These are phyloP conservation scores for Oryctes rhinoceros DNA, from an alignment of 1,140 invertebrate species.

Conservation along the genomic window DNA sequence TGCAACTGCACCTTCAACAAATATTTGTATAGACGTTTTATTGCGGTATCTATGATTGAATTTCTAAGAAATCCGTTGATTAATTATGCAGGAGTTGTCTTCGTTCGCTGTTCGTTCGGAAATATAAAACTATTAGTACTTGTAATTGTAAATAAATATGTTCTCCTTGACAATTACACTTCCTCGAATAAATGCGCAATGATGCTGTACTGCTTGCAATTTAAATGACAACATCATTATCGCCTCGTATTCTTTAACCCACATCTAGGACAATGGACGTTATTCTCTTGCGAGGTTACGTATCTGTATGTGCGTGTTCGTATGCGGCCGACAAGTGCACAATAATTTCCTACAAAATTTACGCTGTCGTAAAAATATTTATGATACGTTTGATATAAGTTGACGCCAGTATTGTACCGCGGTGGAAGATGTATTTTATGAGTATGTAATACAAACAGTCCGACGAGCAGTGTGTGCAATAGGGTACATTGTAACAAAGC, in stretches of 20 bases:
- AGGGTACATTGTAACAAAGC: neutral
- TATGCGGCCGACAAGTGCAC: neutral
- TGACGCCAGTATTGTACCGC: neutral
- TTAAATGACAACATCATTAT: constrained; percentile 11
- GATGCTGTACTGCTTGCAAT: neutral
- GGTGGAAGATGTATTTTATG: neutral
- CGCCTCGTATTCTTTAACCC: neutral
- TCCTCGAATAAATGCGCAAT: no score
- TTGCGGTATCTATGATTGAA: no score
- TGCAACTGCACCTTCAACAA: no score
- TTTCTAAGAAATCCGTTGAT: no score
- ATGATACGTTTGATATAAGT: constrained; percentile 11
- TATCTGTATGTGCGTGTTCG: neutral
- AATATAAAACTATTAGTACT: no score
- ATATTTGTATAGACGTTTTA: no score
- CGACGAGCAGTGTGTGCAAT: neutral
- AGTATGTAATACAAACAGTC: neutral
- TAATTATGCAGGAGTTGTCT: no score
- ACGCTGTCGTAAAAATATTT: neutral
- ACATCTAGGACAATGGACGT: neutral
- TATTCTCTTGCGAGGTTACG: neutral
- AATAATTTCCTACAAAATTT: constrained; percentile 7
- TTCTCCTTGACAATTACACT: no score
- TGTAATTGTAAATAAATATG: no score
- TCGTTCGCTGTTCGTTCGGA: no score